Evolutionary conservation across 2,113 vertebrate species (phyloP).

Genomic region (Natator depressus): DNA sequence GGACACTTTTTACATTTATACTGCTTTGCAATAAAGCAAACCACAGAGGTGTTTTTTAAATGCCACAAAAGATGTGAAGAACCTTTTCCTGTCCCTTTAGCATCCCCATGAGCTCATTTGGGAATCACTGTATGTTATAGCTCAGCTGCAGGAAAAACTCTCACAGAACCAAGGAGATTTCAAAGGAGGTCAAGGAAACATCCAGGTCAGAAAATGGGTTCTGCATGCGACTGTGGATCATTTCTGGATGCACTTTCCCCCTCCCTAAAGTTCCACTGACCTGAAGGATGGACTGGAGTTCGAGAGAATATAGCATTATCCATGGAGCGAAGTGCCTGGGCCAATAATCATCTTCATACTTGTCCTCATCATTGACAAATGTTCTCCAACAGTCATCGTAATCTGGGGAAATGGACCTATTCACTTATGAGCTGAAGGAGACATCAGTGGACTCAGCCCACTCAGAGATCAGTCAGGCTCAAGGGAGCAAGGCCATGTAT

Average conservation of each 20-base stretch:
- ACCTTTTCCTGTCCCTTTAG: background rate
- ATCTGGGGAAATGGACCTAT: slow-evolving; percentile 44
- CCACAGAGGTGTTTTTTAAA: background rate
- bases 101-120: background rate
- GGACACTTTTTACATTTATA: background rate
- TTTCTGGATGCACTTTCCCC: background rate
- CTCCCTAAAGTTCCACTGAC: slow-evolving; percentile 49
- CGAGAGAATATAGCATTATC: rapidly evolving
- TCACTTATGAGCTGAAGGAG: background rate
- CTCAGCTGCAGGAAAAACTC: background rate
- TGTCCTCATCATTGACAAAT: slow-evolving; percentile 41
- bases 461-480: background rate
- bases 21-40: background rate
- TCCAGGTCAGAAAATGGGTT: background rate
- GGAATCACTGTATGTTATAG: background rate
- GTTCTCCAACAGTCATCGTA: background rate
- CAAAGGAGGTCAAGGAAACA: background rate
- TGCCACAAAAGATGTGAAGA: background rate
- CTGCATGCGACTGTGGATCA: background rate
- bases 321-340: rapidly evolving
- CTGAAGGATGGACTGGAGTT: background rate
- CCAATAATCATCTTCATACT: background rate
- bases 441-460: background rate
- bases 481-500: background rate
- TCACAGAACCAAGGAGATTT: background rate